Evolutionary conservation across 1,140 invertebrate genomes (phyloP).

Genomic region (Drosophila triauraria): DNA sequence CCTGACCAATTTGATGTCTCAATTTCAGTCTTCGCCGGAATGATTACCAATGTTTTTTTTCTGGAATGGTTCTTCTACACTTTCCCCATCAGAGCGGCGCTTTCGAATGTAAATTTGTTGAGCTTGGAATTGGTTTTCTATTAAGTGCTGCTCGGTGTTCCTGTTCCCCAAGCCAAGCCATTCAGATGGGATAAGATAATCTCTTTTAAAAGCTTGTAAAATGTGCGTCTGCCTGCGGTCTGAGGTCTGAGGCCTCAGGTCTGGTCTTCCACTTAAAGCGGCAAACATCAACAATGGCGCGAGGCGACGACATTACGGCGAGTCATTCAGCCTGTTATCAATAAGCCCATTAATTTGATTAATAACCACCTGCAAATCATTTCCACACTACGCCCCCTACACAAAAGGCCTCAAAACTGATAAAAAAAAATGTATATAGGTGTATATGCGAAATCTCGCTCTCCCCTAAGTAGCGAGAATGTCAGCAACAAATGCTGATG

Average conservation of each 20-base stretch:
- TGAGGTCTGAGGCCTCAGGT: slow-evolving; percentile 1
- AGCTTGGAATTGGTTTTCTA: slow-evolving; percentile 62
- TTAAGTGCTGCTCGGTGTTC: slow-evolving; percentile 72
- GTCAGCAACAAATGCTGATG: slow-evolving; percentile 83
- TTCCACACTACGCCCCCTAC: slow-evolving; percentile 63
- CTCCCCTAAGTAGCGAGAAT: slow-evolving; percentile 74
- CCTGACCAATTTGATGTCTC: slow-evolving; percentile 69
- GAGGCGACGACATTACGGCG: slow-evolving; percentile 58
- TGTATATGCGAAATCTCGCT: slow-evolving; percentile 15
- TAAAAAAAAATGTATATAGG: slow-evolving; percentile 47
- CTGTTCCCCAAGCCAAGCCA: slow-evolving; percentile 24
- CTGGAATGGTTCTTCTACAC: slow-evolving; percentile 30
- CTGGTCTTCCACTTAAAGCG: slow-evolving; percentile 52
- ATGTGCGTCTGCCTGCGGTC: slow-evolving; percentile 45
- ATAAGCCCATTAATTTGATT: slow-evolving; percentile 85
- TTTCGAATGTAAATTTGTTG: slow-evolving; percentile 66
- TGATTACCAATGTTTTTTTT: slow-evolving; percentile 27
- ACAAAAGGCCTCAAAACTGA: slow-evolving; percentile 64
- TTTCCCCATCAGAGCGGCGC: slow-evolving; percentile 37
- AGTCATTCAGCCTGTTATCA: slow-evolving; percentile 68
- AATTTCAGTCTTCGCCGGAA: slow-evolving; percentile 53
- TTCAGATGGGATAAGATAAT: slow-evolving; percentile 76
- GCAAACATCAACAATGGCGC: slow-evolving; percentile 42
- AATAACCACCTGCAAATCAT: slow-evolving; percentile 85
- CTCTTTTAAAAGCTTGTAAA: slow-evolving; percentile 75